phyloP scores from a whole-genome alignment of 2,888 invertebrate genomes.

The Acrocyrtus sp. region DNA sequence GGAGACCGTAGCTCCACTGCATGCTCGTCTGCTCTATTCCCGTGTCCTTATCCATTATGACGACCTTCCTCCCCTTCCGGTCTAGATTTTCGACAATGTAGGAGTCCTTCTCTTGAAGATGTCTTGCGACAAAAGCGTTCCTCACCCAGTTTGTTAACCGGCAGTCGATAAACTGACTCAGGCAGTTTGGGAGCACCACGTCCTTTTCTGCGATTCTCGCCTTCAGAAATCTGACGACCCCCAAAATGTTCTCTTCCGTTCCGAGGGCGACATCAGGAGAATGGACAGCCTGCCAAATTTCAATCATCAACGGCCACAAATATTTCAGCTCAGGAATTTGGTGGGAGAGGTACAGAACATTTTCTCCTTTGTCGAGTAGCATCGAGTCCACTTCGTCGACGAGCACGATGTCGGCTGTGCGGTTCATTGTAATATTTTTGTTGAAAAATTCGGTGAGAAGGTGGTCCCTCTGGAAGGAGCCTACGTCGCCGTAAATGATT shows the following conservation, averaged over 20 bases:
- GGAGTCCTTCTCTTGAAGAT: constrained; percentile 62
- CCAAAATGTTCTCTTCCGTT: not conserved
- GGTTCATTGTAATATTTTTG: constrained; percentile 64
- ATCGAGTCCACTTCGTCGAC: constrained; percentile 68
- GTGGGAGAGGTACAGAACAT: constrained; percentile 66
- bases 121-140: constrained; percentile 64
- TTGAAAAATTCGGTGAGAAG: constrained; percentile 65
- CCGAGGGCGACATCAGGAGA: not conserved
- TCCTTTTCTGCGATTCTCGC: not conserved
- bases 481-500: constrained; percentile 65
- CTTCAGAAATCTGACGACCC: not conserved
- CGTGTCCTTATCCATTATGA: constrained; percentile 61
- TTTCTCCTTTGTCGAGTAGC: constrained; percentile 67
- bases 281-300: constrained; percentile 63
- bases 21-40: constrained; percentile 65
- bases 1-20: constrained; percentile 66
- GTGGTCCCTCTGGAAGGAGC: constrained; percentile 65
- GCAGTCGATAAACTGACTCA: not conserved
- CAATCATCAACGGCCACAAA: constrained; percentile 65
- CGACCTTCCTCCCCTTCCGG: no score
- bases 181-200: not conserved
- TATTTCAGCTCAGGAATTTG: constrained; percentile 65
- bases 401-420: constrained; percentile 64
- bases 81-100: constrained; percentile 65
- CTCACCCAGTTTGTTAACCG: constrained; percentile 59